These are phyloP conservation scores for Oscheius sp. DNA, from an alignment of 2,888 invertebrate species.

Conservation along the genomic window DNA sequence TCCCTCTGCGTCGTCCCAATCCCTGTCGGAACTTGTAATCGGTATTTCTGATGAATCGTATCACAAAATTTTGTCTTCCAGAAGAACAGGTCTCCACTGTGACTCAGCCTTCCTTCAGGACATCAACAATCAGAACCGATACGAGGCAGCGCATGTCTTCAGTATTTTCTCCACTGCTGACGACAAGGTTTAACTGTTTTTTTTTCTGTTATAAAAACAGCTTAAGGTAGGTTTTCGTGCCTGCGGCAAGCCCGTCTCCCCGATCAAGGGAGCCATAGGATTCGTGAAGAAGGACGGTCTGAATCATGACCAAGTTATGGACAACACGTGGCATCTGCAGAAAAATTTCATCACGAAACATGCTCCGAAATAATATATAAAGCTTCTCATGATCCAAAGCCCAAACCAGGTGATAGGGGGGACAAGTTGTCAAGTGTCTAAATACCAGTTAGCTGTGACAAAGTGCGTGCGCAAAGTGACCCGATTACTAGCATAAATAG, in stretches of 20 bases:
- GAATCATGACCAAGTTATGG: conserved; percentile 65
- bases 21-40: conserved; percentile 70
- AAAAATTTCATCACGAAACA: conserved; percentile 69
- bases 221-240: conserved; percentile 61
- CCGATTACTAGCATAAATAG: conserved; percentile 16
- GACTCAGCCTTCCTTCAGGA: conserved; percentile 71
- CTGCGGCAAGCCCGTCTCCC: conserved; percentile 62
- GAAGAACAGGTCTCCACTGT: conserved; percentile 69
- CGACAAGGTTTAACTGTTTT: conserved; percentile 61
- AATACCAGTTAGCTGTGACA: conserved; percentile 6
- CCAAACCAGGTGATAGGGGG: not conserved
- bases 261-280: conserved; percentile 68
- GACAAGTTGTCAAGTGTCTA: not conserved
- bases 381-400: not conserved
- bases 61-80: conserved; percentile 33
- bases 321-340: conserved; percentile 65
- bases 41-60: conserved; percentile 31
- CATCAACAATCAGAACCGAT: conserved; percentile 64
- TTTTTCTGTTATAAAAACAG: not conserved
- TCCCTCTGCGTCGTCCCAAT: conserved; percentile 70
- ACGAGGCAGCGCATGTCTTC: conserved; percentile 69
- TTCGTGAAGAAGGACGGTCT: conserved; percentile 64
- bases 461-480: conserved; percentile 32
- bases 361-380: conserved; percentile 46
- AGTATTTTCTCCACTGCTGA: conserved; percentile 70